These are phyloP conservation scores for Carcinoscorpius rotundicauda DNA, from an alignment of 1,140 invertebrate genomes.

Conservation along the genomic window DNA sequence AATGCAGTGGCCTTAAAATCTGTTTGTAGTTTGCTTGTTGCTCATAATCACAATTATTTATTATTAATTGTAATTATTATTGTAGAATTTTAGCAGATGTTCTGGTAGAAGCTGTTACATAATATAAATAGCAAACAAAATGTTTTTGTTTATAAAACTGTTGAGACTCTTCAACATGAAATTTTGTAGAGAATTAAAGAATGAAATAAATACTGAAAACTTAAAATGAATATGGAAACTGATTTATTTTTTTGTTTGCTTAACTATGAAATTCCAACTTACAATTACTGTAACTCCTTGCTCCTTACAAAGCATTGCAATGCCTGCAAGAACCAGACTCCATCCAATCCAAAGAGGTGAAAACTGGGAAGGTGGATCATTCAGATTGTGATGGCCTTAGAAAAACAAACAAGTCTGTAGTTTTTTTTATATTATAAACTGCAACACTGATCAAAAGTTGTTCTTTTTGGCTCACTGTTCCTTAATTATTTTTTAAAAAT, in stretches of 20 bases:
- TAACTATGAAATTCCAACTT: constrained; percentile 32
- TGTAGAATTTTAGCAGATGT: no score
- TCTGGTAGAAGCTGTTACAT: no score
- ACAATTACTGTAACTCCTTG: constrained; percentile 80
- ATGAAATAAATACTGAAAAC: neutral
- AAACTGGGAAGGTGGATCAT: neutral
- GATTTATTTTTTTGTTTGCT: neutral
- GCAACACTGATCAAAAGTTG: no score
- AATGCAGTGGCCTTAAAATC: no score
- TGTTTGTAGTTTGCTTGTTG: no score
- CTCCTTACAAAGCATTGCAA: constrained; percentile 82
- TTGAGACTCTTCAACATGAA: neutral
- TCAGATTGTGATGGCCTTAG: neutral
- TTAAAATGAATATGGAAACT: neutral
- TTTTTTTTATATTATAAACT: no score
- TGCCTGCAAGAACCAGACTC: constrained; percentile 14
- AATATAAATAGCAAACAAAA: constrained; percentile 15
- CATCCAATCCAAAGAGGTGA: constrained; percentile 2
- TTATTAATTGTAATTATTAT: no score
- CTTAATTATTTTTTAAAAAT: no score
- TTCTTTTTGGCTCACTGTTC: no score
- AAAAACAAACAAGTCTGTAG: no score
- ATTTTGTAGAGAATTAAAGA: neutral
- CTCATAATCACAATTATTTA: no score
- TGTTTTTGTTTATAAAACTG: constrained; percentile 8